These are phyloP conservation scores for Pogonocichla stellata DNA, from an alignment of 2,113 vertebrate genomes.

Conservation along the genomic window DNA sequence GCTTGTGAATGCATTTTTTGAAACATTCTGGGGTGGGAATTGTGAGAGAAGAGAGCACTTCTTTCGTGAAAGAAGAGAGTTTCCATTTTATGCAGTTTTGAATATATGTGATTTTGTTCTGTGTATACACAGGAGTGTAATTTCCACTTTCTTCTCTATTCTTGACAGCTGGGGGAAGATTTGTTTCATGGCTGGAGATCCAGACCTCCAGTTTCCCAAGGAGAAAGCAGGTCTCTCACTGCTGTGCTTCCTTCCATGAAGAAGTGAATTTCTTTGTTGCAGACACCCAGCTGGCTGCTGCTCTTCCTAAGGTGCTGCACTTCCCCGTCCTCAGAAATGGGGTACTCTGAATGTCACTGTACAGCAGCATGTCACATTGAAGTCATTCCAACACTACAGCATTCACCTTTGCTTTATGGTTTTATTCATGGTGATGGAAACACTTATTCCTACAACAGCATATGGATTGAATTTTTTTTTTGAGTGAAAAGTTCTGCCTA, in stretches of 20 bases:
- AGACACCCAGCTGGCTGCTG: accelerated
- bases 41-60: not conserved
- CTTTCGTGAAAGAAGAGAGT: not conserved
- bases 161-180: not conserved
- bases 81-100: not conserved
- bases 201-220: not conserved
- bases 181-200: not conserved
- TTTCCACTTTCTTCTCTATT: not conserved
- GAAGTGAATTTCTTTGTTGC: not conserved
- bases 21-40: not conserved
- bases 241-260: not conserved
- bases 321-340: accelerated
- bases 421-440: not conserved
- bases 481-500: not conserved
- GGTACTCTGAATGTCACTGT: not conserved
- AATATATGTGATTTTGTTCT: accelerated
- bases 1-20: not conserved
- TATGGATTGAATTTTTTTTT: not conserved
- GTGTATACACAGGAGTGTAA: not conserved
- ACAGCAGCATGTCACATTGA: not conserved
- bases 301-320: not conserved
- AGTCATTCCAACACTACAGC: not conserved
- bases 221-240: not conserved
- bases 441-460: not conserved
- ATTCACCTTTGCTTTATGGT: not conserved